Evolutionary conservation across 2,113 vertebrate genomes (phyloP).

Genomic region (Chinchilla lanigera): DNA sequence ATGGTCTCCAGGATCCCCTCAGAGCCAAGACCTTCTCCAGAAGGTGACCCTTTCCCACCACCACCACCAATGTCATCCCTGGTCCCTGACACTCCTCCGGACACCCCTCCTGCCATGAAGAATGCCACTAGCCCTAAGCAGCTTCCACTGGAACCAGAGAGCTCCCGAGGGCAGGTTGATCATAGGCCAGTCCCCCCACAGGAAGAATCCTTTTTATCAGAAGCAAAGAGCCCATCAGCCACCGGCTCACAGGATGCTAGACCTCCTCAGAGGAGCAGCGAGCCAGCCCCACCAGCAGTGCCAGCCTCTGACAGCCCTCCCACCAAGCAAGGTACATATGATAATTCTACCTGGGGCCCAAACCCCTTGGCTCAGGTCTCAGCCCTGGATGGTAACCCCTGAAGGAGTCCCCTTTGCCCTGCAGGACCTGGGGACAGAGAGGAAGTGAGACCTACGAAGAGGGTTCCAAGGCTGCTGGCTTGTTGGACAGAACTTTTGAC

Average conservation of each 20-base stretch:
- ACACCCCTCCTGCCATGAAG: constrained; percentile 81
- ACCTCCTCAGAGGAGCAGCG: constrained; percentile 72
- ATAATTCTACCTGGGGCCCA: not conserved
- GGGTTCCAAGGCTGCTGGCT: not conserved
- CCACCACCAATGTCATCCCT: constrained; percentile 22
- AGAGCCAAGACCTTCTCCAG: constrained; percentile 81
- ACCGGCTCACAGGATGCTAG: constrained; percentile 51
- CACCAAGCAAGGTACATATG: constrained; percentile 85
- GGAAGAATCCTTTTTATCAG: constrained; percentile 60
- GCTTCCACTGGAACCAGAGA: constrained; percentile 54
- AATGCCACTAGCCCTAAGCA: constrained; percentile 40
- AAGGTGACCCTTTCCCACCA: constrained; percentile 73
- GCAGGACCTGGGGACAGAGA: not conserved
- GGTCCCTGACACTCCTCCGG: constrained; percentile 67
- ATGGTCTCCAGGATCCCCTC: constrained; percentile 70
- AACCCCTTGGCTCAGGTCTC: not conserved
- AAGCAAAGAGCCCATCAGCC: constrained; percentile 62
- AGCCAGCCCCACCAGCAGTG: constrained; percentile 32
- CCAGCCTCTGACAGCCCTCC: constrained; percentile 72
- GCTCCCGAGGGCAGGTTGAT: not conserved
- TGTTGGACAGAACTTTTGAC: not conserved
- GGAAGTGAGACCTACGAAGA: not conserved
- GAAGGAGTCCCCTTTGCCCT: not conserved
- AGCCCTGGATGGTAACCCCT: not conserved
- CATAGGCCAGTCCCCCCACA: constrained; percentile 50